Percentiles rank a stretch among this genome's conserved stretches.
Evolutionary conservation across 2,888 invertebrate species (phyloP).

Genomic region (Eristalinus sepulchralis): DNA sequence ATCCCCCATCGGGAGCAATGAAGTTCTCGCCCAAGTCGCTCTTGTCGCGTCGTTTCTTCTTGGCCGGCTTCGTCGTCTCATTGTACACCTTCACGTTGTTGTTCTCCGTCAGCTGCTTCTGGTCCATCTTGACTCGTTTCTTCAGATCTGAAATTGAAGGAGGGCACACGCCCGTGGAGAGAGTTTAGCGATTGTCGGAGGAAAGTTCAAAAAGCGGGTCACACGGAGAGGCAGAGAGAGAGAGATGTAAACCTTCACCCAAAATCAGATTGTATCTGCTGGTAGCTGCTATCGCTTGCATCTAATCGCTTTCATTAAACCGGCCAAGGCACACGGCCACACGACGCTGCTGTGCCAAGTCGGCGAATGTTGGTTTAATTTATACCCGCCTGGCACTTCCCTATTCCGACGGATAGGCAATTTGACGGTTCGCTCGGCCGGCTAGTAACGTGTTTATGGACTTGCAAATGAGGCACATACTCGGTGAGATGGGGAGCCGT

Average conservation of each 20-base stretch:
- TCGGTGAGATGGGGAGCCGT: slow-evolving; percentile 8
- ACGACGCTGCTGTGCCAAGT: background rate
- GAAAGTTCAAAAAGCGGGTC: slow-evolving; percentile 13
- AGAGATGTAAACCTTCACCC: background rate
- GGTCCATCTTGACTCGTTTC: slow-evolving; percentile 50
- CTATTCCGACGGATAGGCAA: background rate
- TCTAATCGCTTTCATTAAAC: slow-evolving; percentile 16
- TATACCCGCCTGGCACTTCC: slow-evolving; percentile 30
- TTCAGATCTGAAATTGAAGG: slow-evolving; percentile 41
- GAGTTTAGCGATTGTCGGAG: background rate
- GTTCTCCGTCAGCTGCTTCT: slow-evolving; percentile 70
- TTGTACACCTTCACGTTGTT: slow-evolving; percentile 76
- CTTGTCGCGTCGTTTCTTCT: slow-evolving; percentile 81
- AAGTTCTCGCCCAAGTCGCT: slow-evolving; percentile 82
- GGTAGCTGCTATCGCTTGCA: background rate
- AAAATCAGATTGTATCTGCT: background rate
- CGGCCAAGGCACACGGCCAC: background rate
- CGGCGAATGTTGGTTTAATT: slow-evolving; percentile 24
- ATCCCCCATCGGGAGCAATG: slow-evolving; percentile 88
- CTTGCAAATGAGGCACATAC: background rate
- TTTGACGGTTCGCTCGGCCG: slow-evolving; percentile 8
- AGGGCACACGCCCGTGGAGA: background rate
- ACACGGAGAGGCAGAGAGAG: background rate
- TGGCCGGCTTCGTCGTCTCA: slow-evolving; percentile 78
- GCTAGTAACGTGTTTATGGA: slow-evolving; percentile 17